phyloP scores from a whole-genome alignment of 1,140 invertebrate genomes.

The Drosophila nannoptera region DNA sequence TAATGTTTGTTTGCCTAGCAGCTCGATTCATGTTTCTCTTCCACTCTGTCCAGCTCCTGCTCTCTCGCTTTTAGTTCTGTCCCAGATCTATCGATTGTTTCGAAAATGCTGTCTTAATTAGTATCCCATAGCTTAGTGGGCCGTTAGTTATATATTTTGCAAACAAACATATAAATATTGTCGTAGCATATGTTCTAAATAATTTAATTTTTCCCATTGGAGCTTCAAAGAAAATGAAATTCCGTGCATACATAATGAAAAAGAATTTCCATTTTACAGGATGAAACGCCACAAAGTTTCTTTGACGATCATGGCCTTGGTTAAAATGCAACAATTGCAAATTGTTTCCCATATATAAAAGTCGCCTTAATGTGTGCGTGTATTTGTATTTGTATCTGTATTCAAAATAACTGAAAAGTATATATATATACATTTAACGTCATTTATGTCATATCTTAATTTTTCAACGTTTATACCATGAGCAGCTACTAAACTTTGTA shows the following conservation, averaged over 20 bases:
- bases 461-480: conserved; percentile 37
- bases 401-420: conserved; percentile 56
- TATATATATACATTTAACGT: conserved; percentile 20
- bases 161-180: neutral
- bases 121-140: conserved; percentile 12
- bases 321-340: conserved; percentile 80
- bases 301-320: conserved; percentile 99
- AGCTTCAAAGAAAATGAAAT: conserved; percentile 11
- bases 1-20: conserved; percentile 31
- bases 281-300: conserved; percentile 98
- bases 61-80: conserved; percentile 17
- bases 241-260: conserved; percentile 54
- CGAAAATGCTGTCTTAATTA: conserved; percentile 12
- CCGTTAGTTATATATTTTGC: conserved; percentile 1
- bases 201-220: conserved; percentile 26
- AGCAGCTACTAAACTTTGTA: conserved; percentile 35
- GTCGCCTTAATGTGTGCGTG: conserved; percentile 69
- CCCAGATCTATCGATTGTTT: neutral
- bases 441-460: conserved; percentile 31
- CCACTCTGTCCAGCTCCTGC: conserved; percentile 11
- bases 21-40: conserved; percentile 27
- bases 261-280: conserved; percentile 86
- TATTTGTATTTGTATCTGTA: conserved; percentile 50
- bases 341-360: conserved; percentile 42
- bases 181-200: conserved; percentile 4